Conservation (phyloP, 1,140 invertebrate genomes). For the Atta cephalotes region DNA sequence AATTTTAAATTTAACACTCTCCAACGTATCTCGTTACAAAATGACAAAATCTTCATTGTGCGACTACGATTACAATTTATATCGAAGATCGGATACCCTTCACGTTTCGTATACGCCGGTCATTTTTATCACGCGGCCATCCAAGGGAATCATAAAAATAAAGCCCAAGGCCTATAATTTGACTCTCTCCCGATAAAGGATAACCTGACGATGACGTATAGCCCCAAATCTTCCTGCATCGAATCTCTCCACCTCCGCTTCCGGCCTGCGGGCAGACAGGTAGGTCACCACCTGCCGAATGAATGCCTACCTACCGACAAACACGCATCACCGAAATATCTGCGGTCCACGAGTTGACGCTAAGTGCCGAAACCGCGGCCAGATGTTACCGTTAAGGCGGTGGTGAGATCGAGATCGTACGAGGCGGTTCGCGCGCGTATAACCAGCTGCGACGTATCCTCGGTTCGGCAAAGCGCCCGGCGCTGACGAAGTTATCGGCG, state of each 20-base stretch:
- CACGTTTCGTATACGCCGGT: conserved; percentile 13
- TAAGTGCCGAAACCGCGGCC: conserved; percentile 75
- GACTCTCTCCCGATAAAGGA: conserved; percentile 65
- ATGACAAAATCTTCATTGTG: background rate
- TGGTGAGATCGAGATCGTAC: conserved; percentile 73
- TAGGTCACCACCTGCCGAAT: conserved; percentile 73
- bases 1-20: background rate
- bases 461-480: conserved; percentile 7
- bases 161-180: conserved; percentile 31
- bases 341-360: conserved; percentile 62
- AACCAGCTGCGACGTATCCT: conserved; percentile 68
- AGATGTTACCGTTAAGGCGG: conserved; percentile 70
- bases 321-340: conserved; percentile 65
- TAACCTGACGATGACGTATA: conserved; percentile 66
- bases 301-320: conserved; percentile 59
- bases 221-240: background rate
- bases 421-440: conserved; percentile 64
- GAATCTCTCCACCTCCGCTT: conserved; percentile 74
- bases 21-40: background rate
- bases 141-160: conserved; percentile 37
- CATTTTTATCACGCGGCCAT: conserved; percentile 3
- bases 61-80: conserved; percentile 18
- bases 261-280: conserved; percentile 67
- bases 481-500: conserved; percentile 60
- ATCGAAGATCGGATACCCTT: conserved; percentile 7